Evolutionary conservation across 2,888 invertebrate species (phyloP), one percentile per base, ranked within the genome.

Genomic region (Periphyllus acericola): DNA sequence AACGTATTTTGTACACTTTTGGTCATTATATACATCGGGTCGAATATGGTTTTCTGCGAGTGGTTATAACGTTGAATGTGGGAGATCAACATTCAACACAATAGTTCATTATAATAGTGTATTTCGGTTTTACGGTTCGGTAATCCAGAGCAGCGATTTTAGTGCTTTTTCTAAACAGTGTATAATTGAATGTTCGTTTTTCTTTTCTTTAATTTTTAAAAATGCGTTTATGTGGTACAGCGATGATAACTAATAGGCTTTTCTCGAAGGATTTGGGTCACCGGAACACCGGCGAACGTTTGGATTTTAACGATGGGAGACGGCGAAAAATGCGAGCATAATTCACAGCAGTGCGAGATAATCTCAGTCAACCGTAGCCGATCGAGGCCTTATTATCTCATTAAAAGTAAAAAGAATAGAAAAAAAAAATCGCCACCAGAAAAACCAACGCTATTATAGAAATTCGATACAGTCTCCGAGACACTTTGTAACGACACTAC

Each of bases 301-400:
- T 34, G 80, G 34, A 78, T 78, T n/a, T 36, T 86, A 80, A 79
- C 86, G 40, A 80, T 60, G 80, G 72, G 80, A 87, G 80, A 87
- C 71, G 36, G 71, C 29, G 40, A 60, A 80, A 79, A 74, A 81
- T 74, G 40, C 80, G 74, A 60, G 74, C 72, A 81, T 87, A 87
- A 80, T 87, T 87, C 80, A 87, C 86, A 71, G 74, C 72, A 4
- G 60, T 74, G 32, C 74, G 32, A 87, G 86, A 74, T 87, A 72
- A 74, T 87, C 72, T 29, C 86, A 60, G 72, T 80, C 72, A 32
- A 81, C 86, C 74, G 60, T 87, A 72, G 40, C 86, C 72, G 36
- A 87, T 86, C 32, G 74, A 80, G 36, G 80, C 66, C 60, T 87
- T 74, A 87, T 87, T 87, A 87, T 87, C 80, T 87, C 74, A 72